Conservation (phyloP, 2,888 invertebrate genomes). For the Protophormia terraenovae region DNA sequence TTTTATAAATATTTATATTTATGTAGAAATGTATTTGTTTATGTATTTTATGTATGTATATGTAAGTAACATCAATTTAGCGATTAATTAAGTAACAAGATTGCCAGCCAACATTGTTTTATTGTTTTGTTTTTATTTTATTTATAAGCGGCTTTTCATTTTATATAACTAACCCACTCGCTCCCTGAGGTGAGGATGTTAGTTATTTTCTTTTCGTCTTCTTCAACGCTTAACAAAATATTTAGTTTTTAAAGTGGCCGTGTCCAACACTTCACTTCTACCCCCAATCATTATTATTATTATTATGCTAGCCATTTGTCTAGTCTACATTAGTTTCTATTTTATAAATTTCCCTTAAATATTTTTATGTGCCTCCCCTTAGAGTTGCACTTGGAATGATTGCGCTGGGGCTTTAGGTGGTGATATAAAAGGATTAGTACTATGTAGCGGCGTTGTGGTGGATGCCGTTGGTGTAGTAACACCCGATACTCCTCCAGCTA, state of each 20-base stretch:
- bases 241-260: slow-evolving; percentile 76
- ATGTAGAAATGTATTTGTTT: not conserved
- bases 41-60: slow-evolving; percentile 1
- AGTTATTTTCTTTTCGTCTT: not conserved
- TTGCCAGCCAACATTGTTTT: slow-evolving; percentile 35
- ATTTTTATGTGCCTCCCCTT: slow-evolving; percentile 67
- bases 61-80: slow-evolving; percentile 64
- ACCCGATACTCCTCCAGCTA: slow-evolving; percentile 77
- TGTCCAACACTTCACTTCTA: slow-evolving; percentile 67
- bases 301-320: slow-evolving; percentile 16
- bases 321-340: slow-evolving; percentile 25
- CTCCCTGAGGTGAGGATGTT: not conserved
- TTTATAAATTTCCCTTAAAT: too few relatives aligned
- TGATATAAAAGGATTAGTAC: slow-evolving; percentile 82
- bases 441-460: slow-evolving; percentile 71
- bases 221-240: slow-evolving; percentile 37
- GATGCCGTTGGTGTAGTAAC: slow-evolving; percentile 78
- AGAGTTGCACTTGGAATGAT: slow-evolving; percentile 82
- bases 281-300: slow-evolving; percentile 7
- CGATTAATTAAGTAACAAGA: slow-evolving; percentile 64
- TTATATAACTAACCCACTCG: slow-evolving; percentile 1
- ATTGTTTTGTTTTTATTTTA: not conserved
- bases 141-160: slow-evolving; percentile 9
- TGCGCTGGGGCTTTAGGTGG: slow-evolving; percentile 81
- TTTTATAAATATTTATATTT: not conserved